Base-by-base conservation (phyloP, 1,140 invertebrate species). In the Eumeta japonica region DNA sequence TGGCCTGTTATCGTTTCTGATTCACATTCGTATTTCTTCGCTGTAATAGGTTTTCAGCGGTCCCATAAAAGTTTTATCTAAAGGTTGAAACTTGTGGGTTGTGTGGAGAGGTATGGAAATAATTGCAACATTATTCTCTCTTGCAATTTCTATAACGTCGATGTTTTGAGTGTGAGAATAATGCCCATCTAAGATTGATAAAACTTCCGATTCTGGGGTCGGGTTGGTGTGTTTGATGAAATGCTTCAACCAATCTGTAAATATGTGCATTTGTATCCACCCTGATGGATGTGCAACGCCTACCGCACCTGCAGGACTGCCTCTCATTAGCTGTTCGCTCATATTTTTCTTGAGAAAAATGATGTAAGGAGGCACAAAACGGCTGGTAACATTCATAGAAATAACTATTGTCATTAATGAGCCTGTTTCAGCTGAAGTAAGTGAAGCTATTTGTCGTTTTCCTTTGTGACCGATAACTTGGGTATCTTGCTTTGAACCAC, bases 11-110 rank as follows among this genome's bases (percentile, higher is more conserved):
- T 76, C 62, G 16, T 48, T 39, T 36, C 47, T 45, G 31, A 72
- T 45, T 60, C 64, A 67, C 18, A 42, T 43, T 16, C 55, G 41
- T 32, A 50, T 43, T 49, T 52, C 70, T 17, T 49, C 45, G 45
- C 60, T 63, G 16, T 62, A 61, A 37, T 55, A 56, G 10, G 36
- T 40, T 58, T 77, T 77, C 7, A 80, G 61, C 29, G 75, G 55
- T 2, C 54, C 53, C 57, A 65, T 77, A 9, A 77, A 61, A 16
- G 52, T 43, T 10, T 58, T 52, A 47, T 79, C 73, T 10, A 79
- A 37, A 4, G 77, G 76, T 41, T 80, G 75, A 10, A 79, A 28
- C 39, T 68, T 75, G 46, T 77, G 62, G 3, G 58, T 64, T 13
- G 46, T 59, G 39, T 78, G 72, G 9, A 74, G 71, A 17, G 75